Percentiles rank a stretch among this genome's conserved stretches.
These are phyloP conservation scores for Sphaeramia orbicularis DNA, from an alignment of 2,797 vertebrate species.

Conservation along the genomic window DNA sequence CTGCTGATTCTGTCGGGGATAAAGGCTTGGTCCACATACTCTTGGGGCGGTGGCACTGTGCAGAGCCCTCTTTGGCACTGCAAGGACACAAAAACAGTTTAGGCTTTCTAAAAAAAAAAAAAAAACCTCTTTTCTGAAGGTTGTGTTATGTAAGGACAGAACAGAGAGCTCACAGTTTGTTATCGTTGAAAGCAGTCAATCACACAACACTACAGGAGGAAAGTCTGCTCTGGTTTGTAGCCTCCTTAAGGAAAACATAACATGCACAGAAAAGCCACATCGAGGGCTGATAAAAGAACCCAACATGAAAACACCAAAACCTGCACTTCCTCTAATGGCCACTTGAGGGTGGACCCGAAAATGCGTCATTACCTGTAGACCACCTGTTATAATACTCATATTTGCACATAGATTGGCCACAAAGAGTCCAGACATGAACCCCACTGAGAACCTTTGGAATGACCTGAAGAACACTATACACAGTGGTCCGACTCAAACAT, in stretches of 20 bases:
- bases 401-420: too few relatives aligned
- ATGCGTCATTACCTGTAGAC: too few relatives aligned
- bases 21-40: slow-evolving; percentile 80
- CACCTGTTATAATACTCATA: too few relatives aligned
- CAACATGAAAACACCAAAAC: too few relatives aligned
- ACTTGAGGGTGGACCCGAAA: too few relatives aligned
- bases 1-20: slow-evolving; percentile 78
- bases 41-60: slow-evolving; percentile 80
- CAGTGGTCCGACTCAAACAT: too few relatives aligned
- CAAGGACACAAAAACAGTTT: slow-evolving; percentile 39
- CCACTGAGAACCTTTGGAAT: too few relatives aligned
- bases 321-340: too few relatives aligned
- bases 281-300: too few relatives aligned
- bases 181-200: slow-evolving; percentile 18
- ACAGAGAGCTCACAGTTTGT: slow-evolving; percentile 2
- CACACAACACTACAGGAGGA: slow-evolving; percentile 11
- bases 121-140: not conserved
- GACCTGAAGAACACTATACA: too few relatives aligned
- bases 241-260: slow-evolving; percentile 11
- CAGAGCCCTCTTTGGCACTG: slow-evolving; percentile 79
- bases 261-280: not conserved
- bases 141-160: not conserved
- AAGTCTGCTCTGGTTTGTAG: slow-evolving; percentile 22
- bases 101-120: slow-evolving; percentile 19
- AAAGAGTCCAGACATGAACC: too few relatives aligned